These are phyloP conservation scores for Falco naumanni DNA, from an alignment of 2,797 vertebrate species.

Conservation along the genomic window DNA sequence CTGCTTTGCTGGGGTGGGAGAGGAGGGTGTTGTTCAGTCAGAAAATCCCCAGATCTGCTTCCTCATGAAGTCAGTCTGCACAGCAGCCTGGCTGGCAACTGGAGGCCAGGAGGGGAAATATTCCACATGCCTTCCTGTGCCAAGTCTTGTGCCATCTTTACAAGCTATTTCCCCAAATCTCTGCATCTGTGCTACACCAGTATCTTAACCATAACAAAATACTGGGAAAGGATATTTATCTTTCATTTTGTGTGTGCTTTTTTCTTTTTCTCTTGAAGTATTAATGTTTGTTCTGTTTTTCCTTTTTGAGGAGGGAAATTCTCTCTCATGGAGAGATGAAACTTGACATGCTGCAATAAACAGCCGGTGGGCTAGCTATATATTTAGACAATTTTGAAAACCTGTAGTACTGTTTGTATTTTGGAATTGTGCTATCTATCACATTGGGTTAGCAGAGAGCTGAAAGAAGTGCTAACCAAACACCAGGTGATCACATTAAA, in stretches of 20 bases:
- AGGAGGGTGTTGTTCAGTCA: not conserved
- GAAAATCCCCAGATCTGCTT: not conserved
- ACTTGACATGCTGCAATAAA: conserved; percentile 25
- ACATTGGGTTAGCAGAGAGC: not conserved
- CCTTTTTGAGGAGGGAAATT: not conserved
- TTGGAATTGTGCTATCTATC: not conserved
- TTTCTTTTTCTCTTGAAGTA: not conserved
- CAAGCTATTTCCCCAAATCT: not conserved
- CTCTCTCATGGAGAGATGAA: not conserved
- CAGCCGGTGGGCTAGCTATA: not conserved
- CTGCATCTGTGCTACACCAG: not conserved
- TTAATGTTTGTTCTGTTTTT: not conserved
- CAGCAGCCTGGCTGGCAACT: not conserved
- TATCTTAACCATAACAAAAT: not conserved
- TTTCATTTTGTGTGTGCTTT: not conserved
- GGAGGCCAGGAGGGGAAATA: not conserved
- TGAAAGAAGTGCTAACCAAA: not conserved
- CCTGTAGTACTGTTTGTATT: not conserved
- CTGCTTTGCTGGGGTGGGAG: not conserved
- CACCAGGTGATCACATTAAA: not conserved
- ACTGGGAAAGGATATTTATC: not conserved
- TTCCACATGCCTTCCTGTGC: not conserved
- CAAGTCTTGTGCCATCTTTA: not conserved
- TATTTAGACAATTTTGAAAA: conserved; percentile 25
- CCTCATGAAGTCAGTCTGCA: not conserved